Conservation (phyloP, 1,140 invertebrate genomes). For the Panulirus ornatus region DNA sequence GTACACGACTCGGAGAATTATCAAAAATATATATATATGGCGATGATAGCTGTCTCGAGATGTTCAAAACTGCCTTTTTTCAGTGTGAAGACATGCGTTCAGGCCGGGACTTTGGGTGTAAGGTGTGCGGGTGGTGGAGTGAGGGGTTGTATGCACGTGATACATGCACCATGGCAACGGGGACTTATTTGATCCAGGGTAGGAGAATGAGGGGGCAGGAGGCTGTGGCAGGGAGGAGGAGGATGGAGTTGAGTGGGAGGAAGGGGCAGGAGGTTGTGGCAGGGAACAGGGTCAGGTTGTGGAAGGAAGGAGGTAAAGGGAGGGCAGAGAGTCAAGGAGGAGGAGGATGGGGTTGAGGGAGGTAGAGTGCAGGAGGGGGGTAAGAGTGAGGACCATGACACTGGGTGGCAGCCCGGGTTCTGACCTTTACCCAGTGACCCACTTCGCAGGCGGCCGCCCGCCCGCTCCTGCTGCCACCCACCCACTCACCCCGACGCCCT, state of each 20-base stretch:
- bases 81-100: no score
- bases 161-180: neutral
- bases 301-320: neutral
- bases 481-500: neutral
- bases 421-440: constrained; percentile 56
- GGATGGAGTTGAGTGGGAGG: neutral
- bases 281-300: neutral
- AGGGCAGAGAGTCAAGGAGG: neutral
- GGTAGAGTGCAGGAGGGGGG: neutral
- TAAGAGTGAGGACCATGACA: neutral
- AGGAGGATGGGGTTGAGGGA: neutral
- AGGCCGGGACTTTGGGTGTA: no score
- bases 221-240: constrained; percentile 8
- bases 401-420: neutral
- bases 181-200: neutral
- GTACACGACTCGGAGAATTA: no score
- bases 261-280: neutral
- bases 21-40: no score
- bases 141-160: neutral
- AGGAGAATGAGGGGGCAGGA: neutral
- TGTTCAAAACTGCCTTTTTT: no score
- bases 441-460: constrained; percentile 13
- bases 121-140: neutral
- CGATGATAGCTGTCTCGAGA: no score
- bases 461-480: neutral